Base-by-base conservation (phyloP, 1,140 invertebrate genomes). In the Saccostrea cuccullata region DNA sequence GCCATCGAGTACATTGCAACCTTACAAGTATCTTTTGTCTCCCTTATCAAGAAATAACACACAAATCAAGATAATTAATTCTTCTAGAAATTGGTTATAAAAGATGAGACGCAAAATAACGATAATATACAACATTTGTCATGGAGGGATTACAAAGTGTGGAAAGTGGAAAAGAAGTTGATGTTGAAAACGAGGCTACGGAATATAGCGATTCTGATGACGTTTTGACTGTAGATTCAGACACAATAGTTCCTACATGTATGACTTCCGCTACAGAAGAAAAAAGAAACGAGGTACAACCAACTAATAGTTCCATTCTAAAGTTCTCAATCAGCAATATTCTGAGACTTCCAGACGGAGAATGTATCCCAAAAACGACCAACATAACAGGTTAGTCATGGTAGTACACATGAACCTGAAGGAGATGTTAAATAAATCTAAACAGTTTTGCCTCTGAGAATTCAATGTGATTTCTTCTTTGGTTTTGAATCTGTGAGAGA, bases 41-140 rank as follows among this genome's bases (percentile, higher is more conserved):
- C 70, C 26, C 26, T 77, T 77, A 77, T 77, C 70, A 77, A 77
- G 70, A 77, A 77, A 77, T 77, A 77, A 77, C 70, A 77, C 23
- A 77, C 70, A 77, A 77, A 77, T 77, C 70, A 77, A 77, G 70
- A 30, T 36, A 36, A 77, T 77, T 77, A 26, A 77, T 77, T 77
- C 26, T 26, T 23, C 12, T 26, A 30, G 23, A 26, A 77, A 15
- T 15, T 26, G 70, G 15, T 77, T 77, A 30, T 30, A 30, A 77
- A 77, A 30, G 26, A 26, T 13, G 4, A 13, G 26, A 26, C 23
- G 23, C 26, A 26, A 30, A 11, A 77, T 36, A 77, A 30, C 11
- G 70, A 11, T 23, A 17, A 30, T 77, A 30, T 30, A 15, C 30
- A 30, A 30, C 60, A 36, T 3, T 77, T 30, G 26, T 36, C 26